Conservation (phyloP, 2,113 vertebrate genomes). For the human region GRCh38 chr6:70029501-70030000, state of each 20-base stretch:
- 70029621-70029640: constrained; percentile 25
- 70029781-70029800: constrained; percentile 45
- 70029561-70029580: constrained; percentile 5
- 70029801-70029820: constrained; percentile 7
- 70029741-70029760: neutral
- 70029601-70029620: constrained; percentile 4
- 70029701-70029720: neutral
- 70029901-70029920: neutral
- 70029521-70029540: neutral
- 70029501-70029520: neutral
- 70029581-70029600: constrained; percentile 2
- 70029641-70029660: constrained; percentile 25
- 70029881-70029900: constrained; percentile 16
- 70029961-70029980: neutral
- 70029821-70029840: constrained; percentile 3
- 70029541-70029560: neutral
- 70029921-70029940: neutral
- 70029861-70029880: constrained; percentile 44
- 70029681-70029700: constrained; percentile 50
- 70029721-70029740: neutral
- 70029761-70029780: neutral
- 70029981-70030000: neutral
- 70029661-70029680: constrained; percentile 1
- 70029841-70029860: constrained; percentile 16
- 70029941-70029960: constrained; percentile 15